A percentile compares a stretch with the other conserved stretches of the same genome.
These are phyloP conservation scores for Sinotaia quadrata DNA, from an alignment of 2,888 invertebrate genomes.

Conservation along the genomic window DNA sequence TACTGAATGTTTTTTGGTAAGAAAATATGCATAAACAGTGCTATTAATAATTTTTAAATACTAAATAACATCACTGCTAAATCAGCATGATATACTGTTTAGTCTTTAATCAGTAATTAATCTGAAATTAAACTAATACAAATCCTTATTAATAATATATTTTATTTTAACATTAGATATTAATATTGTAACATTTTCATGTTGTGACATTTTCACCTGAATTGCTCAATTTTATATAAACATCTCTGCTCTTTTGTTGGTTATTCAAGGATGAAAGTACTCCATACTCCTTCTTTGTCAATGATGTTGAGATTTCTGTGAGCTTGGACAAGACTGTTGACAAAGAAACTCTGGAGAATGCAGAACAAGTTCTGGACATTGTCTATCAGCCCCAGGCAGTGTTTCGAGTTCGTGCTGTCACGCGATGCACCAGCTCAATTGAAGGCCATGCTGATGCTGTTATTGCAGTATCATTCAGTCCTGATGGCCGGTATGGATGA, in stretches of 20 bases:
- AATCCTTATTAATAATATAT: too few relatives aligned
- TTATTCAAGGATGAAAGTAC: conserved; percentile 64
- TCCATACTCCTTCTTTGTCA: conserved; percentile 84
- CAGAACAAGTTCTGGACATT: conserved; percentile 85
- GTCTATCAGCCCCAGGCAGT: conserved; percentile 97
- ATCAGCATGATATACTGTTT: too few relatives aligned
- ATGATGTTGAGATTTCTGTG: conserved; percentile 87
- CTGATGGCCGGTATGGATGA: conserved; percentile 82
- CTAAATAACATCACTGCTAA: too few relatives aligned
- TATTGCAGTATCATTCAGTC: conserved; percentile 94
- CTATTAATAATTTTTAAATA: too few relatives aligned
- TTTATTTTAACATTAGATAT: too few relatives aligned
- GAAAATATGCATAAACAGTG: too few relatives aligned
- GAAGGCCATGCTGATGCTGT: conserved; percentile 98
- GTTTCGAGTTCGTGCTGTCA: conserved; percentile 84
- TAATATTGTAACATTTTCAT: too few relatives aligned
- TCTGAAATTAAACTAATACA: too few relatives aligned
- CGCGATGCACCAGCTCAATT: conserved; percentile 92
- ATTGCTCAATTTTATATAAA: too few relatives aligned
- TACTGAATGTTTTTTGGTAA: too few relatives aligned
- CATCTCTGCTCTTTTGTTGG: conserved; percentile 12
- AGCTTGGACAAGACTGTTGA: conserved; percentile 83
- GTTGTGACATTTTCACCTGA: too few relatives aligned
- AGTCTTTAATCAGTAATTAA: too few relatives aligned
- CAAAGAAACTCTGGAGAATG: conserved; percentile 75